These are phyloP conservation scores for Caenorhabditis zanzibari DNA, from an alignment of 2,888 invertebrate genomes.

Conservation along the genomic window DNA sequence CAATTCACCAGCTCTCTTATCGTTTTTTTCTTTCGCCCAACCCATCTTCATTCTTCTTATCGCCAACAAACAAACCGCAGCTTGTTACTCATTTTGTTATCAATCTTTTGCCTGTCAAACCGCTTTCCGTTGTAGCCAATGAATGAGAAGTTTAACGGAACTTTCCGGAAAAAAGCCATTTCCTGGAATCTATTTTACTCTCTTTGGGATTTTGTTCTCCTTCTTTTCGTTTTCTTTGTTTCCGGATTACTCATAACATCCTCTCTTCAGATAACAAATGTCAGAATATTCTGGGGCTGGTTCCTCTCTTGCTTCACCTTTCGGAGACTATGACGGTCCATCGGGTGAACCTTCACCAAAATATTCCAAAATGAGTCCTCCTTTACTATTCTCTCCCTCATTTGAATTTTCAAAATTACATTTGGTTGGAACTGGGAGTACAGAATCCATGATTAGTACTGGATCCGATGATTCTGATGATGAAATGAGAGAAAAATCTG, in stretches of 20 bases:
- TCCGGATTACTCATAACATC: not conserved
- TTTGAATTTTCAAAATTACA: constrained; percentile 27
- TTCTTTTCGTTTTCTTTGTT: not conserved
- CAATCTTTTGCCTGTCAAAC: constrained; percentile 21
- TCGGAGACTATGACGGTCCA: constrained; percentile 54
- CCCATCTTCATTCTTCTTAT: constrained; percentile 27
- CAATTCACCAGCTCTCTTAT: not conserved
- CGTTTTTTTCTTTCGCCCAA: not conserved
- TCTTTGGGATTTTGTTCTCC: not conserved
- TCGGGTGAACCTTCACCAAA: constrained; percentile 22
- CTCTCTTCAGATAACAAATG: constrained; percentile 36
- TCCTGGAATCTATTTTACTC: not conserved
- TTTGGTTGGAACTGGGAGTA: not conserved
- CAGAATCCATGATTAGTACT: not conserved
- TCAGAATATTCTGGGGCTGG: constrained; percentile 22
- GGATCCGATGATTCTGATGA: constrained; percentile 51
- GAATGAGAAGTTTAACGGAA: not conserved
- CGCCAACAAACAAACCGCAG: constrained; percentile 28
- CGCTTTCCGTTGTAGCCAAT: not conserved
- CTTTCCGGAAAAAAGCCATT: not conserved
- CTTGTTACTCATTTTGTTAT: constrained; percentile 53
- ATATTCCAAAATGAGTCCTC: constrained; percentile 11
- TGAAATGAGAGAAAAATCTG: constrained; percentile 26
- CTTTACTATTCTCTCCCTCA: constrained; percentile 20
- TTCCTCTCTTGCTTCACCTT: constrained; percentile 15